Evolutionary conservation across 2,797 vertebrate genomes (phyloP), one percentile per base, ranked within the genome.

Genomic region (Heliangelus exortis): DNA sequence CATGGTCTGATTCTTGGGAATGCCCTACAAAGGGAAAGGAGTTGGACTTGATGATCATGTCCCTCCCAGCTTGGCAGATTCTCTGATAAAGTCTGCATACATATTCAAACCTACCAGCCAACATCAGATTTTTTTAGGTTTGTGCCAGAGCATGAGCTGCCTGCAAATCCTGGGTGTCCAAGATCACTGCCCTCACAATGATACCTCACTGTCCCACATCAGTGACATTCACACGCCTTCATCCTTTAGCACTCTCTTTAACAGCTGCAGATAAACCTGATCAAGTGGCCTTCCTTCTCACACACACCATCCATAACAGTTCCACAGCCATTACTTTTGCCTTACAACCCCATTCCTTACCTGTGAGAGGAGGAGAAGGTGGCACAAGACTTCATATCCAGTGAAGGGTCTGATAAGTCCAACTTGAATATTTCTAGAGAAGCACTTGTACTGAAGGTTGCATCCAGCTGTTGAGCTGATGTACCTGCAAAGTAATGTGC

Each of bases 401-500:
- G 96, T 1, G 98, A 98, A 2, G 98, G 98, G 21, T 99, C 99
- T 1, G 98, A 97, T 95, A 99, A 97, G 85, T 99, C 99, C 96
- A 99, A 95, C 96, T 99, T 98, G 68, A 99, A 99, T 95, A 99
- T 98, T 97, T 99, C 99, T 89, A 99, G 90, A 22, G 99, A 99
- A 84, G 99, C 99, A 94, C 65, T 99, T 85, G 99, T 99, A 95
- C 99, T 99, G 97, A 99, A 99, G 51, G 99, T 99, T 82, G 99
- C 99, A 96, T 99, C 99, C 58, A 99, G 97, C 91, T 99, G 99
- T 96, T 99, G 99, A 89, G 99, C 99, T 83, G 99, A 99, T 19
- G 99, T 99, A 90, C 99, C 99, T 99, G 96, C 5, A 45, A 63
- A 92, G 90, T 95, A 95, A 48, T 1, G 15, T 0, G 0, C 4